Evolutionary conservation across 1,140 invertebrate species (phyloP), one percentile per base, ranked within the genome.

Genomic region (Saccostrea glomerata): DNA sequence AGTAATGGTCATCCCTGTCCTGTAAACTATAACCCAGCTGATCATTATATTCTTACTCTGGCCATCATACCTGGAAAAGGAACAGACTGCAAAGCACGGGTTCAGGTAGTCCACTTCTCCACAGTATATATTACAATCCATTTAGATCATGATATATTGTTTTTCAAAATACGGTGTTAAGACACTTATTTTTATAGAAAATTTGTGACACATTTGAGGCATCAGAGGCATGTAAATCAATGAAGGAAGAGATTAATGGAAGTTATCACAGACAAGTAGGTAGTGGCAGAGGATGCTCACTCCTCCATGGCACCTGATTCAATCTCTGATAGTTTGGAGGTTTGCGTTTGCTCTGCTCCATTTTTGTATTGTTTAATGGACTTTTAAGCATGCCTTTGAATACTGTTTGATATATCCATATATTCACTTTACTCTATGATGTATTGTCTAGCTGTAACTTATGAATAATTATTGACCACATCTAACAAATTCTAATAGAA

Each of bases 11-110:
- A 95, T 73, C 93, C 91, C 0, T 96, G 96, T 89, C 96, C 96
- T 0, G 89, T 91, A 2, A 99, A 99, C 93, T 99, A 98, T 94
- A 99, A 99, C 94, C 98, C 98, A 9, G 98, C 98, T 0, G 98
- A 99, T 77, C 98, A 98, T 94, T 99, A 97, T 94, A 97, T 99
- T 25, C 97, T 98, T 93, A 96, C 98, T 9, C 94, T 99, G 87
- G 98, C 98, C 0, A 97, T 99, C 0, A 96, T 97, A 25, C 98
- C 98, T 0, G 97, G 97, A 0, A 96, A 96, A 73, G 98, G 98
- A 94, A 96, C 96, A 40, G 96, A 97, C 7, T 95, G 95, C 89
- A 88, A 85, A 84, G 70, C 70, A 11, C 91, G 87, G 88, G 90
- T 92, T 15, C 82, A 93, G 83, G 93, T 94, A 73, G 11, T 11